Conservation (phyloP, 2,797 vertebrate species). For the Florisuga fusca region DNA sequence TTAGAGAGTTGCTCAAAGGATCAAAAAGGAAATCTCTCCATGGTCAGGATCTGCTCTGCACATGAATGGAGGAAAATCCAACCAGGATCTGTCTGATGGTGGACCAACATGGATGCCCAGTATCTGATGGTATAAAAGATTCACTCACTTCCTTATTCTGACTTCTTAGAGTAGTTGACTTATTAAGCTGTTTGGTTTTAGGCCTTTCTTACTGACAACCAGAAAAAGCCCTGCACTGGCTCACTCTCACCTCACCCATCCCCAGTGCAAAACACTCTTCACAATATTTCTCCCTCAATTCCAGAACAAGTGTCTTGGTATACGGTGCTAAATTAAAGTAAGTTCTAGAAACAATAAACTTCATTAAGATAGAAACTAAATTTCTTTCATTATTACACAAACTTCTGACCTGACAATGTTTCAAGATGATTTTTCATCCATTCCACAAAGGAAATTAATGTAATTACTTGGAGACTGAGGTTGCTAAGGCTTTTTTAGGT, state of each 20-base stretch:
- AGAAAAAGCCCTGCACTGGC: neutral
- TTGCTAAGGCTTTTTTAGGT: neutral
- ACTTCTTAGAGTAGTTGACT: neutral
- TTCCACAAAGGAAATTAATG: neutral
- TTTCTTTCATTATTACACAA: neutral
- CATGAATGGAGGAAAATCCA: neutral
- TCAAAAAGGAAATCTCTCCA: neutral
- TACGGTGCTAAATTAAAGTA: neutral
- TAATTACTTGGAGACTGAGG: neutral
- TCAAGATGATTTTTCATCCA: neutral
- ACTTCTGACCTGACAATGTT: neutral
- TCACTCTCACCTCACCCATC: rapidly evolving
- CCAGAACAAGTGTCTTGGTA: neutral
- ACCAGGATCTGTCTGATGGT: neutral
- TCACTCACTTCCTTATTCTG: neutral
- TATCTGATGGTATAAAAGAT: neutral
- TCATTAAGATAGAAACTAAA: neutral
- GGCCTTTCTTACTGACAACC: rapidly evolving
- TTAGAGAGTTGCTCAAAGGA: neutral
- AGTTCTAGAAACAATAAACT: neutral
- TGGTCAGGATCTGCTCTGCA: neutral
- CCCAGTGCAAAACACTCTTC: neutral
- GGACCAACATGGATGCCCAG: rapidly evolving
- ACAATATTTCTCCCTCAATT: neutral
- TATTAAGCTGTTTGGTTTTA: neutral